These are phyloP conservation scores for Eilema griseolum DNA, from an alignment of 2,888 invertebrate genomes.

Conservation along the genomic window DNA sequence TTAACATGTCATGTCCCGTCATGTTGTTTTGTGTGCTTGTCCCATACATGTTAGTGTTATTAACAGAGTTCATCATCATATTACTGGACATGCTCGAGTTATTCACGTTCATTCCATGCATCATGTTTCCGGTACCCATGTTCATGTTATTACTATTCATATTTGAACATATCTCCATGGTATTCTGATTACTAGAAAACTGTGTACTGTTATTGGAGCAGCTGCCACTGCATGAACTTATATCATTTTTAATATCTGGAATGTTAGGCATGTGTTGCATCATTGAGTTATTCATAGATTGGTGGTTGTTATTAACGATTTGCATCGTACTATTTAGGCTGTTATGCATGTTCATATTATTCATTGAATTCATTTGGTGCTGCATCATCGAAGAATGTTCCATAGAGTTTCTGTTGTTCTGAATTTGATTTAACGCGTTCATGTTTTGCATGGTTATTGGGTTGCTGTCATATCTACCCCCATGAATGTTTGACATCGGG, in stretches of 20 bases:
- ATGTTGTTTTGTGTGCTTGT: slow-evolving; percentile 69
- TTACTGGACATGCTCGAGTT: slow-evolving; percentile 74
- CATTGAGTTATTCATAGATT: slow-evolving; percentile 74
- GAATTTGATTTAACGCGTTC: slow-evolving; percentile 78
- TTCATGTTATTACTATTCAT: slow-evolving; percentile 74
- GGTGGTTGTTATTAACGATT: slow-evolving; percentile 75
- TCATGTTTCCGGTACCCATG: slow-evolving; percentile 73
- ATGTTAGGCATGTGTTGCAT: slow-evolving; percentile 83
- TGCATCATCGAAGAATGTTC: slow-evolving; percentile 81
- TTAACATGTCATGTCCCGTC: slow-evolving; percentile 76
- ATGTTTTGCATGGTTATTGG: slow-evolving; percentile 78
- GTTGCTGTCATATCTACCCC: slow-evolving; percentile 77
- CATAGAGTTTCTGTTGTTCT: slow-evolving; percentile 76
- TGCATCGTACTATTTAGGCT: slow-evolving; percentile 77
- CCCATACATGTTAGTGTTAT: slow-evolving; percentile 73
- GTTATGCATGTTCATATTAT: slow-evolving; percentile 78
- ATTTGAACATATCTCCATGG: slow-evolving; percentile 79
- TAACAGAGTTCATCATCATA: slow-evolving; percentile 78
- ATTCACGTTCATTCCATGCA: slow-evolving; percentile 77
- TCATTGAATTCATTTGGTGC: slow-evolving; percentile 78
- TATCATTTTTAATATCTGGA: slow-evolving; percentile 83
- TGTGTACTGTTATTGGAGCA: slow-evolving; percentile 76
- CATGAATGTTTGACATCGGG: slow-evolving; percentile 72
- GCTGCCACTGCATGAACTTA: slow-evolving; percentile 80
- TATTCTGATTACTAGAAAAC: slow-evolving; percentile 72